Evolutionary conservation across 2,113 vertebrate genomes (phyloP).

Genomic region (Podarcis muralis): DNA sequence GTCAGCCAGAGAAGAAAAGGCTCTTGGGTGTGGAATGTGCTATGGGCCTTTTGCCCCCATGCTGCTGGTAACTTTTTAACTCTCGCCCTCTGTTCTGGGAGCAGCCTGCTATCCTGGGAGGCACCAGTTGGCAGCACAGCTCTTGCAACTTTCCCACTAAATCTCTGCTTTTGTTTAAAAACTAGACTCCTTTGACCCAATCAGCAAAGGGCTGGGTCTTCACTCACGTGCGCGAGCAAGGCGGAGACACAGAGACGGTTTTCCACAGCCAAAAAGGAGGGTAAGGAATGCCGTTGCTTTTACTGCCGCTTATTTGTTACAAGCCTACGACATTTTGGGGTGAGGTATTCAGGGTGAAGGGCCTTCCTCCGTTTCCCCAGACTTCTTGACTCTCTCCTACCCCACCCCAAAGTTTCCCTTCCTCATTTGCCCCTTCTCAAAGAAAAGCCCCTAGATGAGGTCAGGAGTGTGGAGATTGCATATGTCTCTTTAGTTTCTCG

Average conservation of each 20-base stretch:
- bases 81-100: neutral
- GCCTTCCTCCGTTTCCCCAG: no score
- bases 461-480: neutral
- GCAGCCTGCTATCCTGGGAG: neutral
- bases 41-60: neutral
- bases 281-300: slow-evolving; percentile 74
- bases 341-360: neutral
- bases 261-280: slow-evolving; percentile 82
- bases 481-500: neutral
- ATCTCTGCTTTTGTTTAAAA: slow-evolving; percentile 57
- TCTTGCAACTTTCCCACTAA: neutral
- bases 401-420: neutral
- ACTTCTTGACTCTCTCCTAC: neutral
- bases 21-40: fast-evolving
- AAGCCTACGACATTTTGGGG: neutral
- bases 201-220: slow-evolving; percentile 79
- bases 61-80: neutral
- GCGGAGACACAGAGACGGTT: slow-evolving; percentile 85
- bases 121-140: no score
- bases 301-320: neutral
- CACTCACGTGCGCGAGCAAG: slow-evolving; percentile 77
- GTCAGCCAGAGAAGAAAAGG: slow-evolving; percentile 36
- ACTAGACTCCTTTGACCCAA: slow-evolving; percentile 83
- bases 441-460: neutral
- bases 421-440: neutral